Base-by-base conservation (phyloP, 1,140 invertebrate genomes). In the Brachionus paranguensis region DNA sequence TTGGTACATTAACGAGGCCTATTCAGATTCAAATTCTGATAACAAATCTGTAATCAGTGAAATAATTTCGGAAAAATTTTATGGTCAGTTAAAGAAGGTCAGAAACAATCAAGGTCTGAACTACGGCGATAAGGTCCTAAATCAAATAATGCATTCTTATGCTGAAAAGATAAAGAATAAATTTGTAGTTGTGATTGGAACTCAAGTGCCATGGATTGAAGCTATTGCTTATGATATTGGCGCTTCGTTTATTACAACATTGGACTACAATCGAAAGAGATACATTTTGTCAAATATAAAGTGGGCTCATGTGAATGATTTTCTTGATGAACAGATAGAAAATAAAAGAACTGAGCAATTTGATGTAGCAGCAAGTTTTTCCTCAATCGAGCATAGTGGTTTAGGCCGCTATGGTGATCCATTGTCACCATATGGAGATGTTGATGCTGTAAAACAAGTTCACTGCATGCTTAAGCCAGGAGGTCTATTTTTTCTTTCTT, bases 351-450 rank as follows among this genome's bases (percentile, higher is more conserved):
- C 12, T 11, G 29, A 83, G 3, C 12, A 37, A 37, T 83, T 43
- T 50, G 78, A 83, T 47, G 45, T 60, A 45, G 33, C 60, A 43
- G 50, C 29, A 5, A 53, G 45, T 37, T 79, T 33, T 17, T 53
- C 45, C 33, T 79, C 78, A n/a, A 79, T 79, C 24, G 78, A 79
- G 24, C 78, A 79, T 20, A 11, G 11, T 37, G 78, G 78, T 17
- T 37, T 79, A 11, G 78, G 78, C 10, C 55, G 78, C 17, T 83
- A 64, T 68, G 53, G 53, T 29, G 78, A 83, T 68, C 53, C 78
- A 10, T 27, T 83, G 14, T 43, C 37, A 14, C 78, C 78, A 7
- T 41, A 83, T 45, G 78, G 78, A 5, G 78, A 83, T 68, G 20
- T 83, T 11, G 24, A 65, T 4, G 37, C 78, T 12, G 43, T 83